Conservation (phyloP, 1,140 invertebrate genomes). For the Pogonus chalceus region DNA sequence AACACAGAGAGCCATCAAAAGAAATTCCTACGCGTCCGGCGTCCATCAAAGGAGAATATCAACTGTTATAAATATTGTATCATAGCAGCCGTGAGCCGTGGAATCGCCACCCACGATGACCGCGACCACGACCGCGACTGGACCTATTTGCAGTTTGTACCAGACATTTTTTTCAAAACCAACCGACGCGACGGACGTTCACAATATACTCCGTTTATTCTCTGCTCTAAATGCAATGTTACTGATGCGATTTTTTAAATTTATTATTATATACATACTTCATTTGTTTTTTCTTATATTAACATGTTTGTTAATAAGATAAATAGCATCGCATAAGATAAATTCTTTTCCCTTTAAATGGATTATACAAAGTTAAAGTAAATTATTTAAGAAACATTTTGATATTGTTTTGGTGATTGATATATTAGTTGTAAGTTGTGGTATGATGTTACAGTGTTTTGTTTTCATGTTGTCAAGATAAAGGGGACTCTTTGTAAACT, state of each 20-base stretch:
- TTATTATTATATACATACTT: neutral
- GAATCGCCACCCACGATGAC: constrained; percentile 17
- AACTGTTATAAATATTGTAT: constrained; percentile 19
- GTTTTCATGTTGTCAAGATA: neutral
- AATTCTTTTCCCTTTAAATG: no score
- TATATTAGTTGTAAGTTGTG: neutral
- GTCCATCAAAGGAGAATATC: constrained; percentile 18
- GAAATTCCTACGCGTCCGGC: no score
- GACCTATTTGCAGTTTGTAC: no score
- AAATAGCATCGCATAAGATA: no score
- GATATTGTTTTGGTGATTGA: neutral
- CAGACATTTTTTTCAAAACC: no score
- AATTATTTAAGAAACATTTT: neutral
- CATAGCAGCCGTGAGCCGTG: constrained; percentile 16
- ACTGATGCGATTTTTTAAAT: neutral
- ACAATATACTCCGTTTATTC: no score
- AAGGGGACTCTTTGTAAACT: neutral
- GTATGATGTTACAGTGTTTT: neutral
- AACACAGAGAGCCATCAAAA: no score
- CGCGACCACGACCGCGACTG: no score
- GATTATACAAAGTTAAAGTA: neutral
- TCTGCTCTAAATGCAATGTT: neutral
- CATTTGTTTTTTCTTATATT: neutral
- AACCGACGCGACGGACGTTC: no score
- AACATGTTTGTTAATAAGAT: neutral